A percentile compares a stretch with the other conserved stretches of the same genome.
These are phyloP conservation scores for Adelognathus sp. DNA, from an alignment of 2,888 invertebrate species.

Conservation along the genomic window DNA sequence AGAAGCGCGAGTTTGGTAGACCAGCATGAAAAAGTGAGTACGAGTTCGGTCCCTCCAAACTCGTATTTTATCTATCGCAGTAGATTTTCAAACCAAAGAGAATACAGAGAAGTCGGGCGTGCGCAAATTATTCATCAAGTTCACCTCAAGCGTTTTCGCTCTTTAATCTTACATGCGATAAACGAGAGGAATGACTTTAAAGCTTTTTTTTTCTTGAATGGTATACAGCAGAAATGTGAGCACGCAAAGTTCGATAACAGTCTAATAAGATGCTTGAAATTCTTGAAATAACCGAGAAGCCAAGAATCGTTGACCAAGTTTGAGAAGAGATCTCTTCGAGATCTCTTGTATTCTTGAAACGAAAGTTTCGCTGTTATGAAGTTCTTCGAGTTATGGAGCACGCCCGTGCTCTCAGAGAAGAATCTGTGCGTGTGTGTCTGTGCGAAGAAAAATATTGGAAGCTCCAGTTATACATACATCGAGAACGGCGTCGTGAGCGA, in stretches of 20 bases:
- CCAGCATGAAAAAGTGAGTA: conserved; percentile 1
- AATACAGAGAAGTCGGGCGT: conserved; percentile 15
- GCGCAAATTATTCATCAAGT: conserved; percentile 28
- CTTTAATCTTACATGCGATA: not conserved
- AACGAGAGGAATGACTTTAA: not conserved
- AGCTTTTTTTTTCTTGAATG: not conserved
- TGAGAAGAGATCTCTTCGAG: not conserved
- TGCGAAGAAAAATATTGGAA: conserved; percentile 37
- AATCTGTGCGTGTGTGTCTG: not conserved
- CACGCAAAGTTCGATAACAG: not conserved
- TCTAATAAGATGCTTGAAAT: not conserved
- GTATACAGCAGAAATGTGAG: not conserved
- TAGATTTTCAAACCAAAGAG: conserved; percentile 31
- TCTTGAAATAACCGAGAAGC: not conserved
- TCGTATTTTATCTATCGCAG: conserved; percentile 10
- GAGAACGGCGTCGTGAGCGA: conserved; percentile 44
- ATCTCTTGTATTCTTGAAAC: not conserved
- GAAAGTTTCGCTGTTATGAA: conserved; percentile 14
- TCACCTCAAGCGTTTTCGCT: not conserved
- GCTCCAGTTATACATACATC: no score
- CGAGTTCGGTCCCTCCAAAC: not conserved
- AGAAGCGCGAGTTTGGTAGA: not conserved
- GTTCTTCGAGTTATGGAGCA: conserved; percentile 33
- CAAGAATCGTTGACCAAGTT: not conserved
- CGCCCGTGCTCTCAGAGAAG: not conserved